These are phyloP conservation scores for Falco biarmicus DNA, from an alignment of 2,797 vertebrate species.

Conservation along the genomic window DNA sequence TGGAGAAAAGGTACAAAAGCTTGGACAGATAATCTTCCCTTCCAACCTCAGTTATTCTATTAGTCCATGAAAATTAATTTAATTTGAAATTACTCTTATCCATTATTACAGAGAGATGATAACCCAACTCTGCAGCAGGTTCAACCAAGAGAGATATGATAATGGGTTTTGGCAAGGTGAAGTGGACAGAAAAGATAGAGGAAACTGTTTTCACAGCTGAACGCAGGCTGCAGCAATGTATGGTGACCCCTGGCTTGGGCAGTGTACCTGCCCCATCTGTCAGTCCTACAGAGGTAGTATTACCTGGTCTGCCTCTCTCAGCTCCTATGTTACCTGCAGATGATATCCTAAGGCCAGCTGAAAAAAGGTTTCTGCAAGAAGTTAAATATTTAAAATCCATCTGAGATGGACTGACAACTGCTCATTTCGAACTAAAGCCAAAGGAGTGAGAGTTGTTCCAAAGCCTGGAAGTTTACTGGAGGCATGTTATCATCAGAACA, in stretches of 20 bases:
- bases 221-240: neutral
- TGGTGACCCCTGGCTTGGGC: neutral
- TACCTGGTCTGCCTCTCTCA: neutral
- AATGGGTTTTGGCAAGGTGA: neutral
- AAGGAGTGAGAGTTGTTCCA: neutral
- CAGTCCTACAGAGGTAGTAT: neutral
- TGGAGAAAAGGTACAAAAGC: neutral
- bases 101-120: neutral
- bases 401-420: neutral
- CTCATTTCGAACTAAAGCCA: neutral
- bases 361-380: neutral
- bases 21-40: neutral
- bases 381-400: neutral
- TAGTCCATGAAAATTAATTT: neutral
- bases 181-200: neutral
- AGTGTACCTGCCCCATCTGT: neutral
- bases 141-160: neutral
- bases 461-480: neutral
- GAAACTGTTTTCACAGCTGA: neutral
- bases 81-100: neutral
- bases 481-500: neutral
- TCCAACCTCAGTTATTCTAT: neutral
- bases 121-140: neutral
- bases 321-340: neutral
- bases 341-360: neutral